Base-by-base conservation (phyloP, 2,888 invertebrate genomes). In the Chirona hameri region DNA sequence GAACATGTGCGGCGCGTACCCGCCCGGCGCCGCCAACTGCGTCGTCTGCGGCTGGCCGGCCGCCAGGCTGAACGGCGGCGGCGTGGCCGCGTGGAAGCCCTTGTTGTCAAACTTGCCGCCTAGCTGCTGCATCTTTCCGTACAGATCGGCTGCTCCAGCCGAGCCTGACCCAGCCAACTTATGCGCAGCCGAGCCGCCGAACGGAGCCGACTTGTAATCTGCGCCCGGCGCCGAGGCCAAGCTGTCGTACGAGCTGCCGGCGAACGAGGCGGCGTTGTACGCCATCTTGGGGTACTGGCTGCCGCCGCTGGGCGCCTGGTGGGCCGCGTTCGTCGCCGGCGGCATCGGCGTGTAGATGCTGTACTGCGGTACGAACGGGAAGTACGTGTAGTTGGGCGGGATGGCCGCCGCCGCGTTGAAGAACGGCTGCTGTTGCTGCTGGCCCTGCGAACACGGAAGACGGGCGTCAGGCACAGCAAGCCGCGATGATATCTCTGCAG, bases 311-410 rank as follows among this genome's bases (percentile, higher is more conserved):
- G 76, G 18, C 18, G 76, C 21, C 39, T 76, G 76, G 31, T 31
- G 76, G 18, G 76, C 31, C 31, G 76, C 76, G 39, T 76, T 76
- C 21, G 39, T 76, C 39, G 39, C 76, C 76, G 31, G 76, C 39
- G 76, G 76, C 76, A 76, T 39, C 39, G 31, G 76, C 39, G 76
- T 76, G 76, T 76, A 76, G 76, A 76, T 76, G 76, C 76, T 39
- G 76, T 76, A 76, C 39, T 31, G 76, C 15, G 76, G 31, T 39
- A 76, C 15, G 76, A 39, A 76, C 31, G 76, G 76, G 39, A 39
- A 76, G 76, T 76, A 76, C 21, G 76, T 76, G 76, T 76, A 76
- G 76, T 76, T 76, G 76, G 76, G 76, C 76, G 76, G 76, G 31
- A 76, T 39, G 3, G 4, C 27, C 27, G 76, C 72, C 31, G 72